Base-by-base conservation (phyloP, 2,888 invertebrate genomes). In the Oscheius sp. region DNA sequence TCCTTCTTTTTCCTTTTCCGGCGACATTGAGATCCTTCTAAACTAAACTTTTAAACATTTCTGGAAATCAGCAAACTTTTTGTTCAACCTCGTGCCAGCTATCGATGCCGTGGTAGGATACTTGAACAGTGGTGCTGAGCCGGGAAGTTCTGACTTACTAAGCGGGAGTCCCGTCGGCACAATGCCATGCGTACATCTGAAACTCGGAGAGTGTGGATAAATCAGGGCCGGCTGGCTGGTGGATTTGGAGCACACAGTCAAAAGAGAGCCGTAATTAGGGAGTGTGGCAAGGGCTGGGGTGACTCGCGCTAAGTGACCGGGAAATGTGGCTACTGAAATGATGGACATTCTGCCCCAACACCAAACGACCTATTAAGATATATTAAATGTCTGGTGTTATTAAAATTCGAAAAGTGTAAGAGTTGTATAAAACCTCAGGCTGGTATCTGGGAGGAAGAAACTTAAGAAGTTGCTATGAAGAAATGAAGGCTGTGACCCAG, bases 261-360 rank as follows among this genome's bases (percentile, higher is more conserved):
- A 70, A 70, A 70, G 70, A 70, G 70, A 70, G 55, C 70, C 70
- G 48, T 70, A 70, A 70, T 70, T 70, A 70, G 70, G 70, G 58
- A 21, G n/a, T 59, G 29, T 21, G 21, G 21, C 21, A 53, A 10
- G 32, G 35, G 21, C 57, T 50, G 58, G 48, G 7, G 48, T 35
- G 21, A 42, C 48, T n/a, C n/a, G 63, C 63, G 68, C 68, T 68
- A 68, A 68, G 68, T 68, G 68, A n/a, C 33, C 53, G 68, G 53
- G 37, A 29, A 63, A 63, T 62, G 48, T 48, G 60, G 35, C 50
- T 29, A 42, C 42, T 42, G 42, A 42, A 42, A 42, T 42, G 42
- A 42, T 42, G 42, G 42, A 42, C 42, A 42, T 7, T 42, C 3
- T 3, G 42, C 42, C 42, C 42, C 3, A 42, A 42, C 42, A 42